phyloP scores from a whole-genome alignment of 2,113 vertebrate genomes.

The Girardinichthys multiradiatus region DNA sequence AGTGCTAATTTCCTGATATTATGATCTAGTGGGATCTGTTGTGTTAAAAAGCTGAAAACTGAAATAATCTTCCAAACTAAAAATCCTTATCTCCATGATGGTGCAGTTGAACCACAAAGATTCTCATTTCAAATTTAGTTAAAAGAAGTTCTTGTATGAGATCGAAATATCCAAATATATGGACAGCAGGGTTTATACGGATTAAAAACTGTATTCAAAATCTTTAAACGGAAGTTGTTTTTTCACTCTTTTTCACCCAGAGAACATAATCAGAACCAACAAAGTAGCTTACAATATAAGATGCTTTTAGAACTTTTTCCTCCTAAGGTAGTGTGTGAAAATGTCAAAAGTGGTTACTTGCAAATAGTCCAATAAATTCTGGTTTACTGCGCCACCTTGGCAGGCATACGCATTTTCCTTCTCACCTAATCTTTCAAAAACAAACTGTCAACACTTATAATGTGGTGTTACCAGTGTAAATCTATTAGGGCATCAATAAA shows the following conservation, averaged over 20 bases:
- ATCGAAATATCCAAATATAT: neutral
- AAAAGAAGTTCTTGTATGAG: neutral
- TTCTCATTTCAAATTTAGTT: neutral
- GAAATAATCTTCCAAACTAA: neutral
- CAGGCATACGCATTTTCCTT: slow-evolving; percentile 42
- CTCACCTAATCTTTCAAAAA: slow-evolving; percentile 43
- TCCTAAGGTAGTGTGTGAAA: slow-evolving; percentile 17
- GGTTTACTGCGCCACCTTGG: slow-evolving; percentile 46
- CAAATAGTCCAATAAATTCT: slow-evolving; percentile 44
- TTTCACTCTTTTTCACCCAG: neutral
- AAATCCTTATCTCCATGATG: neutral
- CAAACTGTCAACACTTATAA: slow-evolving; percentile 28
- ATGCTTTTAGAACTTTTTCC: slow-evolving; percentile 1
- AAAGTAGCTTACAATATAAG: neutral
- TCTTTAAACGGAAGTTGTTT: neutral
- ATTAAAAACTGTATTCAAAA: neutral
- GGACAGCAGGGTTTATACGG: too few species aligned
- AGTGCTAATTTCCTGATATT: neutral
- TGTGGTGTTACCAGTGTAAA: slow-evolving; percentile 26
- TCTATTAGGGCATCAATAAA: slow-evolving; percentile 40
- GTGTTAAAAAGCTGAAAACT: neutral
- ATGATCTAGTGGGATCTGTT: too few species aligned
- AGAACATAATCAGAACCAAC: neutral
- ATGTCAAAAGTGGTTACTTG: slow-evolving; percentile 43
- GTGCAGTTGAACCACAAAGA: too few species aligned